phyloP scores from a whole-genome alignment of 2,888 invertebrate genomes.

The Coenonympha glycerion region DNA sequence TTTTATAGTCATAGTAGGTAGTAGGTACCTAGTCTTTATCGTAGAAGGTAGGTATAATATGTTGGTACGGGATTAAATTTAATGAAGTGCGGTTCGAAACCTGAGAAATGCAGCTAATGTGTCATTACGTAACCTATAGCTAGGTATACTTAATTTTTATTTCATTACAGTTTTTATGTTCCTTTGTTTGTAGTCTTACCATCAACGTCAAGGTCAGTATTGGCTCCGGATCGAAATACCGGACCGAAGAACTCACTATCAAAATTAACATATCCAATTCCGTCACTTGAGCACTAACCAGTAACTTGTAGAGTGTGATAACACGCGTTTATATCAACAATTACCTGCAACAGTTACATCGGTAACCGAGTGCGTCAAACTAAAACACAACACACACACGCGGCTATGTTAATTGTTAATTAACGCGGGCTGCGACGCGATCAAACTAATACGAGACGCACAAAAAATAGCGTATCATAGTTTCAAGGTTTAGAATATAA shows the following conservation, averaged over 20 bases:
- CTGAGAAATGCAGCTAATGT: slow-evolving; percentile 1
- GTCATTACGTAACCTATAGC: slow-evolving; percentile 2
- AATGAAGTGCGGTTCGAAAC: slow-evolving; percentile 2
- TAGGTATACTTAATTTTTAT: not conserved
- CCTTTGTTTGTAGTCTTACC: slow-evolving; percentile 46
- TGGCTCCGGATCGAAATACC: slow-evolving; percentile 59
- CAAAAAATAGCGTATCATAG: slow-evolving; percentile 43
- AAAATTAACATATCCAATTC: slow-evolving; percentile 54
- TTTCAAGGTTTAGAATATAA: slow-evolving; percentile 58
- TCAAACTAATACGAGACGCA: slow-evolving; percentile 40
- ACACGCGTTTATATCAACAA: slow-evolving; percentile 34
- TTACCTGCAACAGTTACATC: slow-evolving; percentile 51
- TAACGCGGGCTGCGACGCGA: slow-evolving; percentile 39
- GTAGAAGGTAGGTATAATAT: no score
- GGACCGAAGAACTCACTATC: slow-evolving; percentile 56
- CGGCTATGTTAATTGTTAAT: slow-evolving; percentile 45
- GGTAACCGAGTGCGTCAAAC: slow-evolving; percentile 42
- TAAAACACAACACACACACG: slow-evolving; percentile 43
- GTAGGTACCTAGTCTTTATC: no score
- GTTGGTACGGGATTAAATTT: no score
- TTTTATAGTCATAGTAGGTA: no score
- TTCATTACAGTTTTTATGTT: slow-evolving; percentile 13
- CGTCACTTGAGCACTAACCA: slow-evolving; percentile 41
- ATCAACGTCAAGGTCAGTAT: slow-evolving; percentile 61
- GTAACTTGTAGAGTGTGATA: not conserved